A percentile compares a stretch with the other conserved stretches of the same genome.
Conservation (phyloP, 1,140 invertebrate genomes). For the Tetraneura akinire region DNA sequence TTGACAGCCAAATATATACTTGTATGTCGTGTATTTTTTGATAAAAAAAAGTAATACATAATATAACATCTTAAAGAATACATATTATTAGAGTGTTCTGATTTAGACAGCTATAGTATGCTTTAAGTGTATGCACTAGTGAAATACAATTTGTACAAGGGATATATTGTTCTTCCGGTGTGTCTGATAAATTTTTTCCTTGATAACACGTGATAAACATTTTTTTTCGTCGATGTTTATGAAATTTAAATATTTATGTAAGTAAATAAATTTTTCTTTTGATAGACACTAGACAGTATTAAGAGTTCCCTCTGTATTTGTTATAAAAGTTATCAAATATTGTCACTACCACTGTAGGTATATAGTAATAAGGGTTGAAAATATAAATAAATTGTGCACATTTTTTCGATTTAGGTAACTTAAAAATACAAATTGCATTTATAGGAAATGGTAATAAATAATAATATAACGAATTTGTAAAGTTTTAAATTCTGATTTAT, state of each 20-base stretch:
- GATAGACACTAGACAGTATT: no score
- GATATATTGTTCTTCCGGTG: background rate
- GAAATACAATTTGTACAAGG: background rate
- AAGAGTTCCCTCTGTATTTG: no score
- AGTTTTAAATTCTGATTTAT: background rate
- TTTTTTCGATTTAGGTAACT: no score
- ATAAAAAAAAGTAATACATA: no score
- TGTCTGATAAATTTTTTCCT: background rate
- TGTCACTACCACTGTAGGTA: no score
- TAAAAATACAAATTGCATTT: no score
- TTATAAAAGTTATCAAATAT: no score
- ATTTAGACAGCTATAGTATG: background rate
- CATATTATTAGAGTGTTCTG: background rate
- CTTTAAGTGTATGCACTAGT: background rate
- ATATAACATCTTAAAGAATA: background rate
- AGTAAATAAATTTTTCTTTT: constrained; percentile 15
- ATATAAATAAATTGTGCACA: no score
- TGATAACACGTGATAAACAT: background rate
- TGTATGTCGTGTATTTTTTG: background rate
- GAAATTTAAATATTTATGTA: constrained; percentile 25
- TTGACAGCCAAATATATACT: constrained; percentile 19
- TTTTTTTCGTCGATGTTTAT: constrained; percentile 15
- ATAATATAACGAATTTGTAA: background rate
- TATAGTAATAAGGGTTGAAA: no score
- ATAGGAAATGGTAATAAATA: background rate